These are phyloP conservation scores for Morinoia aosen DNA, from an alignment of 2,888 invertebrate genomes.

Conservation along the genomic window DNA sequence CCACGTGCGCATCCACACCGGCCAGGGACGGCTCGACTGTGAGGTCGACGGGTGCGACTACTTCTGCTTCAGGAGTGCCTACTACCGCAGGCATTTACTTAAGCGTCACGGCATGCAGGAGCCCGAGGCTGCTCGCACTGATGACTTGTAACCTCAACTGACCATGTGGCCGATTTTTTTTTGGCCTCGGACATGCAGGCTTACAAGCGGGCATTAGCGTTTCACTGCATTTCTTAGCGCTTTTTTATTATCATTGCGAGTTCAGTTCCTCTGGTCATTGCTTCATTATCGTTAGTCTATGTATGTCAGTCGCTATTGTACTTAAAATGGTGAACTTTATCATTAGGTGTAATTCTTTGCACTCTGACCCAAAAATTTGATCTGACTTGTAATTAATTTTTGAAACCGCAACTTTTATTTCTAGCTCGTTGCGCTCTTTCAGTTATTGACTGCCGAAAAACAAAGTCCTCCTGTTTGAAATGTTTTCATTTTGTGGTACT, in stretches of 20 bases:
- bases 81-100: neutral
- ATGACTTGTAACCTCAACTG: neutral
- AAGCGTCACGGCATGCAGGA: neutral
- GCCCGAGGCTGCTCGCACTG: neutral
- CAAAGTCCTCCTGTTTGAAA: too few relatives aligned
- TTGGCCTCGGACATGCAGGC: neutral
- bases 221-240: neutral
- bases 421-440: neutral
- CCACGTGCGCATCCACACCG: slow-evolving; percentile 29
- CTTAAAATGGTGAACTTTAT: neutral
- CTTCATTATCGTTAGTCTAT: neutral
- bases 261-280: neutral
- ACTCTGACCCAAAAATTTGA: neutral
- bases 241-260: neutral
- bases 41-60: neutral
- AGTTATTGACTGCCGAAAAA: too few relatives aligned
- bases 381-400: neutral
- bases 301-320: neutral
- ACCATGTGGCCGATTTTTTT: neutral
- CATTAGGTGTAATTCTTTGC: neutral
- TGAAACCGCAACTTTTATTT: neutral
- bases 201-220: neutral
- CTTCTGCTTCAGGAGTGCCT: slow-evolving; percentile 19
- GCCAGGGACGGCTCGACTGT: slow-evolving; percentile 5
- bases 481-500: too few relatives aligned